Base-by-base conservation (phyloP, 2,797 vertebrate species). In the Pagetopsis macropterus region DNA sequence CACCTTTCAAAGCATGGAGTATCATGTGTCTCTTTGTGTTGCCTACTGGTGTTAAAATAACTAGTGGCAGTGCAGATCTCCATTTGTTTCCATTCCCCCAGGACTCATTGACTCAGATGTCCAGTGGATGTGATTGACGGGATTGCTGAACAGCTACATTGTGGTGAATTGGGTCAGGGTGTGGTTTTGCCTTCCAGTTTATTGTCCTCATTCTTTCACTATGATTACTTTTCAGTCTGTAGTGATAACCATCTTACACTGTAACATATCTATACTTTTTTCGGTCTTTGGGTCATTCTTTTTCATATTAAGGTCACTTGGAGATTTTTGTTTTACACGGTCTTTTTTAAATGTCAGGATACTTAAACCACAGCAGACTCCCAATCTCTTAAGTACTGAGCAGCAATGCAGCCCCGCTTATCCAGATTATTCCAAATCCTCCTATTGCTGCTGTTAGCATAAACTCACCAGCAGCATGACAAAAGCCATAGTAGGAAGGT, bases 121-220 rank as follows among this genome's bases (percentile, higher is more conserved):
- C 84, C 84, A 65, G 84, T 70, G 70, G 82, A 73, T 85, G 69
- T 91, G 90, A 94, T 84, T 87, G 92, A 88, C 86, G 81, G 86
- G 77, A 40, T 57, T 72, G 80, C 81, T 84, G 87, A 88, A 78
- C 78, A 73, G 48, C 54, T 76, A 51, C 76, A 82, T 64, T 73
- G 84, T 90, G 74, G 58, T 84, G 74, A 90, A 84, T 48, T 86
- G 37, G 88, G 90, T 89, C 89, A 88, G 89, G 92, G 89, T 89
- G 92, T 91, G 90, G 89, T 90, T 69, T 85, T 41, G 64, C 66
- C 79, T 85, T 86, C 60, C 78, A 81, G 65, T 84, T 76, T 83
- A 81, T 87, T 93, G 91, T 92, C 89, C 90, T 86, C 87, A 89
- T 93, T 94, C 87, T 90, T 90, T 93, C 92, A 88, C 77, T 81